Conservation (phyloP, 2,888 invertebrate species). For the Beris chalybata region DNA sequence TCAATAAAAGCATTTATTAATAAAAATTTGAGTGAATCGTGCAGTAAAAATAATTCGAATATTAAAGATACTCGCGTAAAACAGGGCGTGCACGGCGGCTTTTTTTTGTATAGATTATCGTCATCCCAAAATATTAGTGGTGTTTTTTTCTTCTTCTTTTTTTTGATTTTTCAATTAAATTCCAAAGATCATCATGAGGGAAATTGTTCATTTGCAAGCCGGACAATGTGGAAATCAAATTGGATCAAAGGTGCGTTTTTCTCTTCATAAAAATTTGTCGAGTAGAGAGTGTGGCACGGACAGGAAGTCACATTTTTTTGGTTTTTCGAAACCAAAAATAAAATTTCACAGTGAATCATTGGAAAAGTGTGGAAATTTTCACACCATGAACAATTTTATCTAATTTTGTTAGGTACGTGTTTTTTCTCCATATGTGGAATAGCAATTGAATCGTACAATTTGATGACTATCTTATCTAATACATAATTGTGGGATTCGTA, state of each 20-base stretch:
- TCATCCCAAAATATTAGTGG: constrained; percentile 13
- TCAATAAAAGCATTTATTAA: neutral
- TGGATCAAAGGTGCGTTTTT: constrained; percentile 77
- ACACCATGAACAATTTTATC: too few relatives aligned
- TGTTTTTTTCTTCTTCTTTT: neutral
- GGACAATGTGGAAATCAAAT: constrained; percentile 93
- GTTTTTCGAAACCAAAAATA: too few relatives aligned
- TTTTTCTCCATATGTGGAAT: too few relatives aligned
- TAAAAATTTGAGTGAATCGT: neutral
- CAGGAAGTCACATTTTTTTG: too few relatives aligned
- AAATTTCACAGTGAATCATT: too few relatives aligned
- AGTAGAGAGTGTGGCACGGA: too few relatives aligned
- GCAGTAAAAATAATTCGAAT: neutral
- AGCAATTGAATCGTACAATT: too few relatives aligned
- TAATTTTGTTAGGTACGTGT: too few relatives aligned
- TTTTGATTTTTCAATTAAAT: neutral
- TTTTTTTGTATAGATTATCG: neutral
- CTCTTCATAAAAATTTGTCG: too few relatives aligned
- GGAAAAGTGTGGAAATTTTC: too few relatives aligned
- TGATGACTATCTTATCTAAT: too few relatives aligned
- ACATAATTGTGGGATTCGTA: too few relatives aligned
- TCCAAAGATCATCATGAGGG: constrained; percentile 67
- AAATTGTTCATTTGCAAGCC: constrained; percentile 88
- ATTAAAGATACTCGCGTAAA: constrained; percentile 6
- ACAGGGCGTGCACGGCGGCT: constrained; percentile 18